Evolutionary conservation across 2,797 vertebrate genomes (phyloP).

Genomic region (Chiroxiphia lanceolata): DNA sequence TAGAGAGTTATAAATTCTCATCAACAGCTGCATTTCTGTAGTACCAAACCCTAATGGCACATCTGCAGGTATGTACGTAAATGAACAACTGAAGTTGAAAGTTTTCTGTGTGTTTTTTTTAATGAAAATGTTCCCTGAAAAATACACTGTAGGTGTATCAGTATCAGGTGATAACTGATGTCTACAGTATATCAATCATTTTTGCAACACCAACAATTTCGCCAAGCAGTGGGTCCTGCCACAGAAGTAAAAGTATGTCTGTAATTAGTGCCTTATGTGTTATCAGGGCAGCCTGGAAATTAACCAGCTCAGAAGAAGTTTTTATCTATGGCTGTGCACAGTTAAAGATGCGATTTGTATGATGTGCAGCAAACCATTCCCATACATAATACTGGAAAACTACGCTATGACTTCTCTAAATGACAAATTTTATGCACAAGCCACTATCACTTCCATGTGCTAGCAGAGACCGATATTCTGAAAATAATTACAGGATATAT

Average conservation of each 20-base stretch:
- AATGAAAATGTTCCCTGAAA: background rate
- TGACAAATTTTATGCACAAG: background rate
- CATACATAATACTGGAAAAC: background rate
- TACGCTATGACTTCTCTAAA: background rate
- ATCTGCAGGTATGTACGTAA: background rate
- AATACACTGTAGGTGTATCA: background rate
- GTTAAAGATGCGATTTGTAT: background rate
- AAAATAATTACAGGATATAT: background rate
- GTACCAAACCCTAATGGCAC: background rate
- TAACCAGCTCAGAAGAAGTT: background rate
- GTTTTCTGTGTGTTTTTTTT: background rate
- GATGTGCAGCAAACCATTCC: background rate
- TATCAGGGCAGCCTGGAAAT: background rate
- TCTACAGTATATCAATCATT: background rate
- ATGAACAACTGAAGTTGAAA: background rate
- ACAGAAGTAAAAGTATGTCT: background rate
- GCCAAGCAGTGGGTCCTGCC: background rate
- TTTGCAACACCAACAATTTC: background rate
- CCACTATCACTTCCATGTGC: background rate
- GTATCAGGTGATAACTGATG: background rate
- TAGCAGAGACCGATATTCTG: background rate
- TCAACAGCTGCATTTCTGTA: background rate
- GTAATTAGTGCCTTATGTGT: background rate
- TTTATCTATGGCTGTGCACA: background rate
- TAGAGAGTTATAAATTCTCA: background rate